Conservation (phyloP, 2,113 vertebrate species). For the Hippocampus abdominalis region DNA sequence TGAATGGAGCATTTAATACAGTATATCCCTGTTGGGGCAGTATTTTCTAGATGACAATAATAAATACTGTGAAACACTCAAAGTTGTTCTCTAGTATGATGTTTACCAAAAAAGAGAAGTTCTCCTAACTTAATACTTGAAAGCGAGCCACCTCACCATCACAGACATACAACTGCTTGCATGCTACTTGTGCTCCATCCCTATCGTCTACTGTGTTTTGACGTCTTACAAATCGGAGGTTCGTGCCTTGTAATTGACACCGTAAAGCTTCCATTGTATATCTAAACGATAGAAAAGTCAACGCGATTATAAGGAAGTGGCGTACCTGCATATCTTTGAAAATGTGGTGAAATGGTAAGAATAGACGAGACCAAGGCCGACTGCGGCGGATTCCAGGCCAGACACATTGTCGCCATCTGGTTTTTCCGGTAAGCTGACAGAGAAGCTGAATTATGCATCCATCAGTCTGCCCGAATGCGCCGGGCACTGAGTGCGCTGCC, state of each 20-base stretch:
- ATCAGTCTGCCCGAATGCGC: conserved; percentile 49
- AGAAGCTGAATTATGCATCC: conserved; percentile 67
- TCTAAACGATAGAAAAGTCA: background rate
- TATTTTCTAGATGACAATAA: background rate
- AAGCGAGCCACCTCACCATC: background rate
- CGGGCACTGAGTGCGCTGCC: conserved; percentile 51
- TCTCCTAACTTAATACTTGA: background rate
- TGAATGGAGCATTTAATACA: background rate
- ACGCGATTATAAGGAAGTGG: background rate
- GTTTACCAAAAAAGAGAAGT: too few relatives aligned
- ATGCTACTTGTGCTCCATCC: background rate
- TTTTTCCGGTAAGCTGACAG: conserved; percentile 62
- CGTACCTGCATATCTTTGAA: background rate
- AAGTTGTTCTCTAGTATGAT: background rate
- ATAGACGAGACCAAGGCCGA: conserved; percentile 16
- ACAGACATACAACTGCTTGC: background rate
- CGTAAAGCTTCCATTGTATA: background rate
- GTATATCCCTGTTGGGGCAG: background rate
- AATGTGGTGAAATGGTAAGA: conserved; percentile 2
- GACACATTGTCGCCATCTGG: conserved; percentile 45
- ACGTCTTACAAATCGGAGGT: background rate
- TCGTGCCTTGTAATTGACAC: background rate
- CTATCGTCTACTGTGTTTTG: background rate
- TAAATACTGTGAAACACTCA: background rate
- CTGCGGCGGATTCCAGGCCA: conserved; percentile 31